Base-by-base conservation (phyloP, 2,888 invertebrate species). In the Drosophila mimetica region DNA sequence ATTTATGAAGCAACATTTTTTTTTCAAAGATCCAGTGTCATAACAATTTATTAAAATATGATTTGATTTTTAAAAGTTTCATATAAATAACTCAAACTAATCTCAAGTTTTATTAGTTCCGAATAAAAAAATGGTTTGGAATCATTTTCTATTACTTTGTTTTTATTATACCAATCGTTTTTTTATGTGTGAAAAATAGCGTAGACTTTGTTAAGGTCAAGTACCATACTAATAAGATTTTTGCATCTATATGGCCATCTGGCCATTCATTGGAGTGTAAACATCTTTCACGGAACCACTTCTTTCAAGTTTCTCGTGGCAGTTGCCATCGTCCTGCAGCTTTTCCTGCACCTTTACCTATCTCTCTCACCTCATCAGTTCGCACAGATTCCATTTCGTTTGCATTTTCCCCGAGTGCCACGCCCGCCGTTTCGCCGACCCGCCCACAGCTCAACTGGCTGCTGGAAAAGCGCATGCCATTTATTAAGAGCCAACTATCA, bases 401-500 rank as follows among this genome's bases (percentile, higher is more conserved):
- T 83, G 48, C 48, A n/a, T 42, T 59, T 46, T 22, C 51, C 55
- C 13, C 20, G 28, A 16, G 18, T 47, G 46, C 39, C 53, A 25
- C 57, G 37, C 37, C 22, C 42, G 6, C 16, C 44, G 0, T 11
- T 16, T 6, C n/a, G 7, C 18, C n/a, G 5, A 3, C 30, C 36
- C 22, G 28, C 51, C 37, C 28, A 20, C 25, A 16, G 7, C 36
- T 46, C 44, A 46, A 34, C 11, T 42, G 71, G 30, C 47, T 42
- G 36, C 53, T 44, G 65, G 66, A 53, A 55, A 66, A 71, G 42
- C 74, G 41, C 42, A 46, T 65, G 67, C 83, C 86, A 82, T 82
- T 82, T 82, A 82, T 82, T 82, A 82, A 88, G 71, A 76, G 58
- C 51, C 66, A 79, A 79, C 82, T 88, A 88, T 83, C 88, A 86